Base-by-base conservation (phyloP, 2,113 vertebrate genomes). In the Rhinogobius similis region DNA sequence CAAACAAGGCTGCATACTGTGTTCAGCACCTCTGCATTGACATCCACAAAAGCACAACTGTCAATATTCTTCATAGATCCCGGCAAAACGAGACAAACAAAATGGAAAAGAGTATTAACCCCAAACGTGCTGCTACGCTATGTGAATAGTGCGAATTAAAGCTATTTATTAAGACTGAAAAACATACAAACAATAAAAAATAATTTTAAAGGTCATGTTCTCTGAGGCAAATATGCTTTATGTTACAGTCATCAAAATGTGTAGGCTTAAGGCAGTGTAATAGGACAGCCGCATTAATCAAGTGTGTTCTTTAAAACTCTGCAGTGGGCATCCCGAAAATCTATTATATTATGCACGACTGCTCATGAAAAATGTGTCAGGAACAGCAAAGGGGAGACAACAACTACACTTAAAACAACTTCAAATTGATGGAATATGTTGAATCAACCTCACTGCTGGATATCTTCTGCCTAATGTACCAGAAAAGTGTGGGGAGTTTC, bases 21-120 rank as follows among this genome's bases (percentile, higher is more conserved):
- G 53, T 58, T 14, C 44, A 65, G 56, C 41, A 53, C 53, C 41
- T 36, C 2, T 16, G 50, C n/a, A 23, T 74, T 68, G 53, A 61
- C 16, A 24, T 20, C 46, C 27, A 55, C 5, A 59, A 58, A 68
- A 46, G 76, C 38, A 43, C 21, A 44, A 16, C 38, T 41, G 56
- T 73, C 65, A 50, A 68, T 75, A 65, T 10, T 74, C 62, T 56
- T 50, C 26, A 67, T 67, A 44, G 65, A 70, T 76, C 65, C 43
- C 44, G 56, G 52, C 38, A 69, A 64, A 50, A 50, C 46, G 10
- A 50, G 46, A 59, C 23, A 1, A 67, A 64, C 20, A 9, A 41
- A 38, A 65, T 68, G 26, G 67, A 71, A 70, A 0, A 0, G 0
- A 10, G 0, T 63, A 10, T 73, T 77, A 50, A 56, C 21, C 4